Evolutionary conservation across 2,888 invertebrate species (phyloP).

Genomic region (Cryptocephalus moraei): DNA sequence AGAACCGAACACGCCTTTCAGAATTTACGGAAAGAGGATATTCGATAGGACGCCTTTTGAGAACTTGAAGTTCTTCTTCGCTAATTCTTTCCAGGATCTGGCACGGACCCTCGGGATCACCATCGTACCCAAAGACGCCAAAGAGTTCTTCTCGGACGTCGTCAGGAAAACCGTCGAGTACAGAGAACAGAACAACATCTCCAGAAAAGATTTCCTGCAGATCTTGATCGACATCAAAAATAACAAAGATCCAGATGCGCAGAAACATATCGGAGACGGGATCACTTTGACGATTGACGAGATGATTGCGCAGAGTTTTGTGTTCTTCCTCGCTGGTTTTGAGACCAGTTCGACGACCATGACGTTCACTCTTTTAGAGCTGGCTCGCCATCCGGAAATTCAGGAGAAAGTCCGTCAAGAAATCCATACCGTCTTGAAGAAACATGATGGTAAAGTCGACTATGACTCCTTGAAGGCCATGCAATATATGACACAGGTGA

Average conservation of each 20-base stretch:
- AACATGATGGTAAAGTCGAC: conserved; percentile 30
- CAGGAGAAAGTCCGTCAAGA: conserved; percentile 36
- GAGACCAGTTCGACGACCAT: conserved; percentile 27
- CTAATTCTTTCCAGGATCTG: conserved; percentile 9
- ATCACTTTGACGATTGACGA: conserved; percentile 14
- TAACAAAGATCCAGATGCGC: neutral
- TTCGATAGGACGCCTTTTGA: conserved; percentile 2
- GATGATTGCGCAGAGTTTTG: conserved; percentile 42
- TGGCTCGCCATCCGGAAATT: conserved; percentile 33
- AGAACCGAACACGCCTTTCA: conserved; percentile 40
- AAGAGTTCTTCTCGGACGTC: conserved; percentile 36
- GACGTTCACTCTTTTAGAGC: conserved; percentile 29
- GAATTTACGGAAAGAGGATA: conserved; percentile 12
- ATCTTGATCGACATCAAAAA: conserved; percentile 29
- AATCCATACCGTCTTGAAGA: conserved; percentile 30
- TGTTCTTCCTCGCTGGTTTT: conserved; percentile 44
- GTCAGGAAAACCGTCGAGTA: conserved; percentile 36
- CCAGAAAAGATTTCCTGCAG: conserved; percentile 44
- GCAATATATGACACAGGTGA: conserved; percentile 21
- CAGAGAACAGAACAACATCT: conserved; percentile 35
- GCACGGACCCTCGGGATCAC: conserved; percentile 14
- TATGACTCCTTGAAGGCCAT: conserved; percentile 35
- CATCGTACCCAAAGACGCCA: conserved; percentile 17
- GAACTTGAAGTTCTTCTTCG: conserved; percentile 3
- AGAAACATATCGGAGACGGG: no score